Conservation (phyloP, 2,888 invertebrate species). For the Aethes cnicana region DNA sequence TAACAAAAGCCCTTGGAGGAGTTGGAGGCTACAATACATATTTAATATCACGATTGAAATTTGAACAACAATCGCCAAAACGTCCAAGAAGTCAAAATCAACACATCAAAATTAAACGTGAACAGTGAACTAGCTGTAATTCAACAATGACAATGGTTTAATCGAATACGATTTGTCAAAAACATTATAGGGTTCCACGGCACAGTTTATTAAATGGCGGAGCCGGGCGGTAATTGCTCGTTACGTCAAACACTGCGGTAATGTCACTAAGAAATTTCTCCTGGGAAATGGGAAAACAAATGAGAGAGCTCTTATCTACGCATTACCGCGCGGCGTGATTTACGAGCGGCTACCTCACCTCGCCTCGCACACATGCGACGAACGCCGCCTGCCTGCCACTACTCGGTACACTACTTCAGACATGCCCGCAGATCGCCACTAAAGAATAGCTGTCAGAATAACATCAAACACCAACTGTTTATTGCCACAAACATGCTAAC, state of each 20-base stretch:
- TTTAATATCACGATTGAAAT: slow-evolving; percentile 7
- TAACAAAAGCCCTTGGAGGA: not conserved
- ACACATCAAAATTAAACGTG: not conserved
- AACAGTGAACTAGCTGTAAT: not conserved
- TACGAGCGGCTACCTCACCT: slow-evolving; percentile 71
- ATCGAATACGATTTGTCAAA: slow-evolving; percentile 20
- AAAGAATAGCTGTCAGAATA: too few relatives aligned
- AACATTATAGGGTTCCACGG: slow-evolving; percentile 15
- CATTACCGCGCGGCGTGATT: slow-evolving; percentile 75
- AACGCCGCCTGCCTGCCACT: too few relatives aligned
- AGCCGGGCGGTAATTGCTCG: slow-evolving; percentile 54
- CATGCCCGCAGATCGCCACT: too few relatives aligned
- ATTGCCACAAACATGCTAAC: slow-evolving; percentile 39
- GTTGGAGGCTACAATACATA: too few relatives aligned
- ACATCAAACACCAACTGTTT: slow-evolving; percentile 40
- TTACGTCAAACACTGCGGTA: slow-evolving; percentile 65
- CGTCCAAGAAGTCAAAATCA: slow-evolving; percentile 12
- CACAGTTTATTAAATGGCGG: slow-evolving; percentile 29
- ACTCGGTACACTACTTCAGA: too few relatives aligned
- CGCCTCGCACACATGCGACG: slow-evolving; percentile 57
- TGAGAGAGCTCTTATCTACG: slow-evolving; percentile 79
- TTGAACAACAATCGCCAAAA: not conserved
- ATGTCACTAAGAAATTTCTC: slow-evolving; percentile 77
- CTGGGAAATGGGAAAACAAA: slow-evolving; percentile 78
- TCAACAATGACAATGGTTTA: slow-evolving; percentile 4